Conservation (phyloP, 2,888 invertebrate genomes). For the Fabriciana adippe region DNA sequence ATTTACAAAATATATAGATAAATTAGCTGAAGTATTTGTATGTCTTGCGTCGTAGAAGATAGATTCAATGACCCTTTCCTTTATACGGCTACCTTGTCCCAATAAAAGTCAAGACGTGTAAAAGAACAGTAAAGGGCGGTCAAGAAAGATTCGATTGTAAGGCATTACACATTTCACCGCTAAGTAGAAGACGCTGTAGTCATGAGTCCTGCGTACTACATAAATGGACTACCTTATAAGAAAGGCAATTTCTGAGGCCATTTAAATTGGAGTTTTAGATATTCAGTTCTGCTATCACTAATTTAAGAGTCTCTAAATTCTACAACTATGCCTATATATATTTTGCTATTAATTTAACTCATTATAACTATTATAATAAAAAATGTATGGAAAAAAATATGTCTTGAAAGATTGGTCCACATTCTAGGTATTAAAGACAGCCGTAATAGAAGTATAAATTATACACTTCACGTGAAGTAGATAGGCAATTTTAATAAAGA, state of each 20-base stretch:
- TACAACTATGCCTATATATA: not conserved
- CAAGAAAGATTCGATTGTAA: conserved; percentile 51
- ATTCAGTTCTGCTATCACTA: conserved; percentile 23
- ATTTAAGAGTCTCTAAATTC: conserved; percentile 23
- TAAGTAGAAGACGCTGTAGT: conserved; percentile 76
- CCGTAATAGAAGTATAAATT: conserved; percentile 22
- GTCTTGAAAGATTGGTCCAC: too few species aligned
- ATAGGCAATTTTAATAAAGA: conserved; percentile 63
- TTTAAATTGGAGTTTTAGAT: conserved; percentile 30
- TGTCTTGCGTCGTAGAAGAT: conserved; percentile 1
- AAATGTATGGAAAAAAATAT: not conserved
- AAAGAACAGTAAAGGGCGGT: conserved; percentile 49
- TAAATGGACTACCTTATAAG: conserved; percentile 73
- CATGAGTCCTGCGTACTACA: conserved; percentile 51
- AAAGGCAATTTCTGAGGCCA: conserved; percentile 42
- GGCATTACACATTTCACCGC: conserved; percentile 71
- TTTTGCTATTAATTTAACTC: not conserved
- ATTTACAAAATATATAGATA: not conserved
- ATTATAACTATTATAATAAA: not conserved
- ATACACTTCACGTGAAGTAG: conserved; percentile 20
- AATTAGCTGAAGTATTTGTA: too few species aligned
- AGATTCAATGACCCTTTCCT: conserved; percentile 17
- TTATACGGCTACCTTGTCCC: conserved; percentile 32
- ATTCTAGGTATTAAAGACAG: not conserved
- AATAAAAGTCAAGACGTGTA: conserved; percentile 47